These are phyloP conservation scores for Erannis defoliaria DNA, from an alignment of 2,888 invertebrate genomes.

Conservation along the genomic window DNA sequence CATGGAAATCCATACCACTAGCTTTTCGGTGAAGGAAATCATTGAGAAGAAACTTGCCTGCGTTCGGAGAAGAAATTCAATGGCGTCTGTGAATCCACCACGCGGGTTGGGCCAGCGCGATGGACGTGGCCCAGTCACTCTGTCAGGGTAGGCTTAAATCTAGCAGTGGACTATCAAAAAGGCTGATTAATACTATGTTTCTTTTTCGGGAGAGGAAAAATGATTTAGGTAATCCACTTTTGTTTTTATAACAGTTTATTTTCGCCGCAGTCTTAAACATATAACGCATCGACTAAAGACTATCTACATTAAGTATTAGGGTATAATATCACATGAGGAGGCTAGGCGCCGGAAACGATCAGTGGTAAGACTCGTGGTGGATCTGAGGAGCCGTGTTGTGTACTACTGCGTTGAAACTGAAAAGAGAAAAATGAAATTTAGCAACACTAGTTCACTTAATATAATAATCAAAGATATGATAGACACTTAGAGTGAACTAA, in stretches of 20 bases:
- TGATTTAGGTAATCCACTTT: background rate
- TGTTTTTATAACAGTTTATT: constrained; percentile 78
- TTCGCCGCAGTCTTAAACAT: constrained; percentile 84
- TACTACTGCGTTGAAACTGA: constrained; percentile 84
- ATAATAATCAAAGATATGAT: background rate
- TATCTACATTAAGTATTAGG: constrained; percentile 77
- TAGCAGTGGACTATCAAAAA: too few relatives aligned
- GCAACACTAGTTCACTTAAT: background rate
- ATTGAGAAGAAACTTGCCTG: too few relatives aligned
- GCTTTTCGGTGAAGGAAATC: too few relatives aligned
- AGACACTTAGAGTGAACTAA: background rate
- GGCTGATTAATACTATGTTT: too few relatives aligned
- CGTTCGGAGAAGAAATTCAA: too few relatives aligned
- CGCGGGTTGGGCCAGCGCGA: too few relatives aligned
- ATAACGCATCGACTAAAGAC: constrained; percentile 80
- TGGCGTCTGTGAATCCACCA: too few relatives aligned
- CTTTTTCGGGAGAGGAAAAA: too few relatives aligned
- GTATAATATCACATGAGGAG: constrained; percentile 83
- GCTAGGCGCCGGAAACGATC: constrained; percentile 56
- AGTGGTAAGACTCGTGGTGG: constrained; percentile 78
- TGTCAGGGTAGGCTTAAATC: too few relatives aligned
- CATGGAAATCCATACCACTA: too few relatives aligned
- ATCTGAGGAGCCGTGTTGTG: constrained; percentile 82
- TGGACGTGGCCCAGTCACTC: too few relatives aligned
- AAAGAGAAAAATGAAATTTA: constrained; percentile 41